A percentile compares a stretch with the other conserved stretches of the same genome.
Conservation (phyloP, 2,113 vertebrate species). For the Oenanthe melanoleuca region DNA sequence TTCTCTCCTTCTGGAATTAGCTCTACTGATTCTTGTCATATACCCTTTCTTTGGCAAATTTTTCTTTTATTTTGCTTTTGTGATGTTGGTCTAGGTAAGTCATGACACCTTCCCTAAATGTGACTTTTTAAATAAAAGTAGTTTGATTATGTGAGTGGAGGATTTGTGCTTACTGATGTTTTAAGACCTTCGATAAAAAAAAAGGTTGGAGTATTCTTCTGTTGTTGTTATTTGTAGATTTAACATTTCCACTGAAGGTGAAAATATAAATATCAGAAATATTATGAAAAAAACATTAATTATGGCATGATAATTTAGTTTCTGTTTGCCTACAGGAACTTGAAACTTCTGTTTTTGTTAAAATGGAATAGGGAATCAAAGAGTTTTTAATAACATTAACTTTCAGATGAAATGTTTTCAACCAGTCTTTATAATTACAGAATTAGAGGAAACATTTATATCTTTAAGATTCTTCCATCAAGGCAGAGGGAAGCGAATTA, state of each 20-base stretch:
- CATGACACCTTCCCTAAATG: not conserved
- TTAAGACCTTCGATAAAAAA: not conserved
- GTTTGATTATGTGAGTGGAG: not conserved
- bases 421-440: slow-evolving; percentile 49
- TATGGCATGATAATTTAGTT: not conserved
- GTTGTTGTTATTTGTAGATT: not conserved
- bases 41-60: not conserved
- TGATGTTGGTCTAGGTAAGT: not conserved
- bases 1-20: not conserved
- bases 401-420: slow-evolving; percentile 48
- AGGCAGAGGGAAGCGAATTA: slow-evolving; percentile 81
- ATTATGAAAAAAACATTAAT: not conserved
- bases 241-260: not conserved
- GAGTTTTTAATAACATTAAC: slow-evolving; percentile 17
- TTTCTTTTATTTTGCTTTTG: not conserved
- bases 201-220: not conserved
- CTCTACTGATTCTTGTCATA: not conserved
- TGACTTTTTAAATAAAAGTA: not conserved
- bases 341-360: not conserved
- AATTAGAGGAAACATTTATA: slow-evolving; percentile 66
- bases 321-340: not conserved
- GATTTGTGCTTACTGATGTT: not conserved
- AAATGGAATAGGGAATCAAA: not conserved
- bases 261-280: not conserved
- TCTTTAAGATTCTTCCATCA: slow-evolving; percentile 74